Evolutionary conservation across 2,797 vertebrate species (phyloP).

Genomic region (Pampus argenteus): DNA sequence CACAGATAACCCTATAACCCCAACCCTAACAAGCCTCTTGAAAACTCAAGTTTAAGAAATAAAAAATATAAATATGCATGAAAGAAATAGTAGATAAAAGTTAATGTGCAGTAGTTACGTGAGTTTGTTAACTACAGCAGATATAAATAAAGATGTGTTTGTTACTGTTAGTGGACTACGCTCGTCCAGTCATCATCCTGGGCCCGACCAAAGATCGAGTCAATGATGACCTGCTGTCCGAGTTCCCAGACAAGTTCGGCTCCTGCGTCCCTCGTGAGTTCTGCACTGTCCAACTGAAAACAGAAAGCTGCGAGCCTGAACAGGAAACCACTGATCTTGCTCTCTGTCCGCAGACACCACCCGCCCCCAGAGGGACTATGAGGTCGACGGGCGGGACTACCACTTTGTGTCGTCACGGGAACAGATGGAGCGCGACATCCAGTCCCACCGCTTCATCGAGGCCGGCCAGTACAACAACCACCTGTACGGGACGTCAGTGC

Average conservation of each 20-base stretch:
- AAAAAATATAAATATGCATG: no score
- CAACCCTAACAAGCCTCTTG: no score
- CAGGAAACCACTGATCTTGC: conserved; percentile 21
- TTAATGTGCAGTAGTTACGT: background rate
- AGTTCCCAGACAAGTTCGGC: conserved; percentile 93
- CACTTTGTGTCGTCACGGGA: conserved; percentile 93
- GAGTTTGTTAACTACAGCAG: background rate
- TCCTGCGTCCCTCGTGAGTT: conserved; percentile 93
- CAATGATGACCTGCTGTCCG: conserved; percentile 92
- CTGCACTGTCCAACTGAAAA: accelerated
- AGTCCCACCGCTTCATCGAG: conserved; percentile 93
- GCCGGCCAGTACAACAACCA: conserved; percentile 94
- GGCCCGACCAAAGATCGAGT: conserved; percentile 92
- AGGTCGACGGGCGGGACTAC: conserved; percentile 91
- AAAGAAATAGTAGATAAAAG: no score
- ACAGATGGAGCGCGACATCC: conserved; percentile 94
- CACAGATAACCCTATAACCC: no score
- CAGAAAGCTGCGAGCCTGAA: background rate
- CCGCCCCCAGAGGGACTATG: conserved; percentile 90
- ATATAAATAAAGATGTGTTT: background rate
- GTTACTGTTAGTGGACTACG: conserved; percentile 87
- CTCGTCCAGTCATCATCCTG: conserved; percentile 92
- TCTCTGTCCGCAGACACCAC: conserved; percentile 85
- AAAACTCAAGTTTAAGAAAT: no score
- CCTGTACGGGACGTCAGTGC: conserved; percentile 93